Base-by-base conservation (phyloP, 2,113 vertebrate genomes). In the Melanerpes aurifrons region DNA sequence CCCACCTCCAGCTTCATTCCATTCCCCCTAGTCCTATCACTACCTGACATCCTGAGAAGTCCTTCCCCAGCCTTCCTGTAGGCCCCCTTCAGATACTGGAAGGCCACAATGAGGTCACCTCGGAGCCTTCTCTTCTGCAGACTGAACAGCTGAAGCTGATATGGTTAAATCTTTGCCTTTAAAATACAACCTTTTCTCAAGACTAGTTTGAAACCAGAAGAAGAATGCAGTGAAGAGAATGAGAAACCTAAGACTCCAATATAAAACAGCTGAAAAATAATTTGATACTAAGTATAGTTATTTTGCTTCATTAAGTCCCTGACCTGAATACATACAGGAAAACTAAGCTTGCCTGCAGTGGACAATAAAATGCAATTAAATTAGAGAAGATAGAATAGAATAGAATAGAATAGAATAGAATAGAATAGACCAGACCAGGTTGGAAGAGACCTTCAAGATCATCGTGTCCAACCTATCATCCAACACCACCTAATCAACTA, bases 291-390 rank as follows among this genome's bases (percentile, higher is more conserved):
- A 17, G 2, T 69, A 16, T 86, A 53, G 31, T 69, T 77, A 53
- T 78, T 94, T 90, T 91, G n/a, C 59, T 76, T 93, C 45, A 18
- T 87, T 83, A 86, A 20, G 40, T 90, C 73, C 87, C 28, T 2
- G 4, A 66, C 92, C 79, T 91, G 66, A 78, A 71, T 90, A 72
- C 18, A 4, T 72, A 21, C 20, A 69, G 62, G 72, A 63, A 77
- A 92, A 50, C 26, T 72, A 43, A 64, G 56, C 83, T 78, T 80
- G 71, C 94, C 61, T 79, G 66, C 53, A 91, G 47, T 77, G 57
- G 67, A 47, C 62, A 86, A 15, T 66, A 95, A 95, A 85, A 58
- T 83, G 48, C 40, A 79, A 40, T 95, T 95, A 43, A 82, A 37
- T 81, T 95, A n/a, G 19, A 77, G 57, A 91, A 73, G 90, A 79